Evolutionary conservation across 2,113 vertebrate genomes (phyloP), one percentile per base, ranked within the genome.

Genomic region (Alethe castanea): DNA sequence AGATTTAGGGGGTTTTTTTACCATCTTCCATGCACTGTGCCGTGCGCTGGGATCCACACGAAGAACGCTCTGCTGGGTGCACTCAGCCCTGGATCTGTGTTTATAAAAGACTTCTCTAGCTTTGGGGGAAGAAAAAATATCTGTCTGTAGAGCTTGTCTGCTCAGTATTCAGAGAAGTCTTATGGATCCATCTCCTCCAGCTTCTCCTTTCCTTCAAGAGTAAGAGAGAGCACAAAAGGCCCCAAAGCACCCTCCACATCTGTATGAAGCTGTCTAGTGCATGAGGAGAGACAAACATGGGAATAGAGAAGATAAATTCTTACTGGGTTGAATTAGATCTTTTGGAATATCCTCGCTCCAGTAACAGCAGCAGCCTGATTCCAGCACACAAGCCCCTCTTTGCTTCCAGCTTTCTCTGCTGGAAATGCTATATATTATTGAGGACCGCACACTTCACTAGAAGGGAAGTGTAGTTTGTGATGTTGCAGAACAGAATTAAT

Each of bases 401-500:
- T 91, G 95, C 85, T 88, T 97, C 78, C 92, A 86, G 70, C 56
- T 83, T 87, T 86, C 94, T 88, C 87, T 28, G 6, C 81, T 95
- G 81, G 93, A 94, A 95, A 88, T 24, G 85, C 90, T 54, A 28
- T 95, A 38, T 94, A 52, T 96, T 92, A 74, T 38, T 79, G 81
- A 66, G 86, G 86, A 85, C 95, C 62, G 93, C 92, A 96, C 84
- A 86, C 88, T 96, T 95, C 67, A 94, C 81, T 71, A 35, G 80
- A 36, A 84, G 91, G 91, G 93, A 96, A 95, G 94, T 79, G 60
- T 80, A 74, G 81, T 94, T 94, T 96, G 81, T 88, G 91, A 92
- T 92, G 85, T 76, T 94, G 90, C 88, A 90, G 88, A 95, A 64
- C 35, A 94, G 95, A 94, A 83, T 93, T 93, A 95, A 93, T 94